phyloP scores from a whole-genome alignment of 2,888 invertebrate species.

The Eristalis arbustorum region DNA sequence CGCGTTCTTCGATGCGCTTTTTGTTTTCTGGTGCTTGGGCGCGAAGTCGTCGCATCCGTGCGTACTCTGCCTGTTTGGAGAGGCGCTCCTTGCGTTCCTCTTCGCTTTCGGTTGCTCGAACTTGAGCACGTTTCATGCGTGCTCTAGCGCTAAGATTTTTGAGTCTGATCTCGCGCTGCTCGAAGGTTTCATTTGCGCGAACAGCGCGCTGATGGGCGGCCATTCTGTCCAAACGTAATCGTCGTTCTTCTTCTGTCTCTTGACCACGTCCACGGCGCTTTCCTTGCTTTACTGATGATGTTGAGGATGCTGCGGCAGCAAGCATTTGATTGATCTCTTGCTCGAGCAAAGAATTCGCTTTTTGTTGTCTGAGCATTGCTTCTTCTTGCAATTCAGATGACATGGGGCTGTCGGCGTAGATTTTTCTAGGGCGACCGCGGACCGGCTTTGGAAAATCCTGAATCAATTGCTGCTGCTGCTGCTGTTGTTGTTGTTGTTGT shows the following conservation, averaged over 20 bases:
- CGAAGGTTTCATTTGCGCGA: conserved; percentile 79
- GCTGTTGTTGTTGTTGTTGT: conserved; percentile 68
- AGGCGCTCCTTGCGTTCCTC: conserved; percentile 78
- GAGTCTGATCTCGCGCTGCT: conserved; percentile 77
- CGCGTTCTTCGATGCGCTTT: conserved; percentile 72
- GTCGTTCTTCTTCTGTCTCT: conserved; percentile 79
- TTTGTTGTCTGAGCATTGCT: conserved; percentile 76
- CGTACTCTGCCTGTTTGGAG: conserved; percentile 79
- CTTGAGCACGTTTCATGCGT: conserved; percentile 78
- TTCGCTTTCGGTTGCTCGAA: conserved; percentile 77
- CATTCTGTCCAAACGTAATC: conserved; percentile 78
- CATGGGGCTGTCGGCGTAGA: conserved; percentile 68
- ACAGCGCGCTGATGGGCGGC: conserved; percentile 79
- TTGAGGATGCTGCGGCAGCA: conserved; percentile 72
- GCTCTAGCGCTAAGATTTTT: conserved; percentile 79
- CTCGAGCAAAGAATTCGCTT: conserved; percentile 78
- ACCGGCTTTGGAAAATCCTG: conserved; percentile 79
- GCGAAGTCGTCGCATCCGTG: conserved; percentile 78
- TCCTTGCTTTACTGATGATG: conserved; percentile 63
- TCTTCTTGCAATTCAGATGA: conserved; percentile 73
- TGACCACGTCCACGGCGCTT: conserved; percentile 77
- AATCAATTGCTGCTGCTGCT: conserved; percentile 74
- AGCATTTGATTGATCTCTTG: conserved; percentile 80
- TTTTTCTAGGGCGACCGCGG: conserved; percentile 79
- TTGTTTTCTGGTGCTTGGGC: conserved; percentile 77